Evolutionary conservation across 2,888 invertebrate genomes (phyloP), one percentile per base, ranked within the genome.

Genomic region (Temnothorax rugatulus): DNA sequence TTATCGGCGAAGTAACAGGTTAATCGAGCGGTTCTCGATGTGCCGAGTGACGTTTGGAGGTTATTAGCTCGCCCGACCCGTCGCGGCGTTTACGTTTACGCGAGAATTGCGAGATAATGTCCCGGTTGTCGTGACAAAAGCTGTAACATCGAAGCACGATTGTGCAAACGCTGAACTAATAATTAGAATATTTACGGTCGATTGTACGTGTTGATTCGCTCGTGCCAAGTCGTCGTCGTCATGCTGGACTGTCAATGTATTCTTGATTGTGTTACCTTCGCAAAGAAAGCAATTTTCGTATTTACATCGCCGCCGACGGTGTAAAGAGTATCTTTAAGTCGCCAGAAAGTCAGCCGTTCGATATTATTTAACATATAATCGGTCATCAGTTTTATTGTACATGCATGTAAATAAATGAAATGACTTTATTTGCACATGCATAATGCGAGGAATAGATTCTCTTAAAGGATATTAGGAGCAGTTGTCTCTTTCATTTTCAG

Each of bases 61-160:
- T 90, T 90, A 89, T 87, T 76, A 57, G 52, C 59, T 59, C 21
- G 69, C 64, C 41, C 64, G 25, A 44, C 47, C 34, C 74, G 34
- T 83, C 44, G 61, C 74, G 73, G 41, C 74, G 64, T 68, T 86
- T 61, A 57, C 52, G 4, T 13, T 29, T 54, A 21, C 34, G 44
- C 54, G 18, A 29, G 29, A 29, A 29, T 29, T 3, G 29, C 29
- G 29, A 71, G 29, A 71, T 71, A 59, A 59, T 18, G 13, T 59
- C 0, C 18, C 7, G 9, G 15, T 38, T 34, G 2, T 79, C 9
- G 21, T 47, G n/a, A 59, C 8, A 34, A 38, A n/a, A 59, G 11
- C 18, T 2, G 9, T 4, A 8, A 47, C 15, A 2, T 44, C 4
- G 8, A 0, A 15, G 34, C 15, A 21, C 15, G 7, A 25, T 57